These are phyloP conservation scores for Neodon shergylaensis DNA, from an alignment of 2,113 vertebrate genomes.

Conservation along the genomic window DNA sequence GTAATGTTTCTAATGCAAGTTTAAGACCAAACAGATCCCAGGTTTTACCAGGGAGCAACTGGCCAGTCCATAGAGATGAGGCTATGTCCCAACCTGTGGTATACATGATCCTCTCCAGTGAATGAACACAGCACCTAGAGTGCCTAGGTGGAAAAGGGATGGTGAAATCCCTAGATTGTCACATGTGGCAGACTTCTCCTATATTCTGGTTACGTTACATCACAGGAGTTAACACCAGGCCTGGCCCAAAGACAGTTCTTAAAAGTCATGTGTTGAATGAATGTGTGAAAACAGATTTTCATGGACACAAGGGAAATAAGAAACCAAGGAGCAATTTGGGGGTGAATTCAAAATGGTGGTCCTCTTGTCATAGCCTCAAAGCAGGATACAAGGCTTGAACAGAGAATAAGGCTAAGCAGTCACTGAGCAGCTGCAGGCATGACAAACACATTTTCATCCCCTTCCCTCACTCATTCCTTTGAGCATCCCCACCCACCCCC, in stretches of 20 bases:
- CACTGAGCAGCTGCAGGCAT: background rate
- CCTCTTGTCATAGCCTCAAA: background rate
- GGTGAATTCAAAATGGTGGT: background rate
- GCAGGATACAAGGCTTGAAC: background rate
- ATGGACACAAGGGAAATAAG: accelerated
- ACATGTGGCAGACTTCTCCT: background rate
- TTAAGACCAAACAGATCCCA: background rate
- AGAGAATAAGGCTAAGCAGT: accelerated
- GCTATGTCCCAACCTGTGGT: background rate
- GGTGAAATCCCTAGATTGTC: accelerated
- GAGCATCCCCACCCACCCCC: accelerated
- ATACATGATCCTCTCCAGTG: background rate
- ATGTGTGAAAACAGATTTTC: background rate
- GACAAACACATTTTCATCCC: accelerated
- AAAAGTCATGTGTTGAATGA: background rate
- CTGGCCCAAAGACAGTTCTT: background rate
- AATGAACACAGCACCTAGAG: accelerated
- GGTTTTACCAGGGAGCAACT: no score
- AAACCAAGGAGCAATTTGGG: background rate
- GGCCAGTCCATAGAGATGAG: background rate
- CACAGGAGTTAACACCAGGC: background rate
- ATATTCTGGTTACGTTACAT: background rate
- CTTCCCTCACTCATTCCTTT: accelerated
- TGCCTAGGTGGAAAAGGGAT: background rate
- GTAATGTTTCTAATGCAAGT: background rate